Evolutionary conservation across 2,888 invertebrate genomes (phyloP).

Genomic region (Nemoura dubitans): DNA sequence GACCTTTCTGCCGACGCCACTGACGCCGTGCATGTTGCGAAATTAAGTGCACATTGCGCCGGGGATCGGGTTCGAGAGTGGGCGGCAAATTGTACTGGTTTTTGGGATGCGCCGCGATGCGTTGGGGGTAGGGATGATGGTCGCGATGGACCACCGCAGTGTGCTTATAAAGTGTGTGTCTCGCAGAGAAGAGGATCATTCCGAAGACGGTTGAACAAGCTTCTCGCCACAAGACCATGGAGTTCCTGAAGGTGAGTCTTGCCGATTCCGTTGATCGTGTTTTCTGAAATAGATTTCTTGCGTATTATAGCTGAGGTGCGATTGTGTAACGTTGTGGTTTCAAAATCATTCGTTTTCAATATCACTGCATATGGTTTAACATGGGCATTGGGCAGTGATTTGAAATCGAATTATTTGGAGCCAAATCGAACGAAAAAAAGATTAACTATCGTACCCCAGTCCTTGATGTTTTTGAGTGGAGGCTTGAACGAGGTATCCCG

Average conservation of each 20-base stretch:
- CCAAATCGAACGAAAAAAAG: no score
- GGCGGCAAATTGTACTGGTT: not conserved
- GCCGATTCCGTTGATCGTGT: not conserved
- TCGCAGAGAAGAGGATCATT: not conserved
- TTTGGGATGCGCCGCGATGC: not conserved
- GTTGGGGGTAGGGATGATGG: not conserved
- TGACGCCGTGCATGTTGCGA: not conserved
- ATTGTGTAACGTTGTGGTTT: no score
- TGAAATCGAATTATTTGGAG: no score
- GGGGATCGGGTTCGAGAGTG: not conserved
- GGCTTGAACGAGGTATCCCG: no score
- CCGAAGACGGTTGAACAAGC: not conserved
- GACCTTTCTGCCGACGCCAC: not conserved
- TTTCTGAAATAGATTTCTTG: not conserved
- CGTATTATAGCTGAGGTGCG: not conserved
- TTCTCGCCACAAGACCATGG: not conserved
- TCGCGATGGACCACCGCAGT: not conserved
- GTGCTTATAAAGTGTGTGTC: slow-evolving; percentile 3
- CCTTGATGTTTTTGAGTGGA: no score
- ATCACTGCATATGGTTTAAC: no score
- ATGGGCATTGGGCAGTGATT: no score
- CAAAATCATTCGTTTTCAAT: no score
- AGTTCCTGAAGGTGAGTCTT: not conserved
- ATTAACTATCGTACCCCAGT: no score
- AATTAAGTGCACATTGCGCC: not conserved